Percentiles rank a stretch among this genome's conserved stretches.
These are phyloP conservation scores for Pseudocheirus occidentalis DNA, from an alignment of 2,797 vertebrate genomes.

Conservation along the genomic window DNA sequence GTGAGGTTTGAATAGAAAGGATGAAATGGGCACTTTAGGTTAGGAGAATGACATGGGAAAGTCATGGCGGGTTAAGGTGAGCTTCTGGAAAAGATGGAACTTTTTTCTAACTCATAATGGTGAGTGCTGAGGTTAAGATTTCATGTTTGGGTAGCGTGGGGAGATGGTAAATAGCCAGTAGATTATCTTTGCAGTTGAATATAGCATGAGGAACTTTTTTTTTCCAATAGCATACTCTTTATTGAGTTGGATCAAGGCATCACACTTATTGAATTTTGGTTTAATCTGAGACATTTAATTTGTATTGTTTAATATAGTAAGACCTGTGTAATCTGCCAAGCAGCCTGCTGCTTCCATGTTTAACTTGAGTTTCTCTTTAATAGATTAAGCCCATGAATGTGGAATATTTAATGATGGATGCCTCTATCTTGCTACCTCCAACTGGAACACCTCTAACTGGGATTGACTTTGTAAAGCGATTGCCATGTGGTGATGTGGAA, in stretches of 20 bases:
- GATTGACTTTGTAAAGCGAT: conserved; percentile 97
- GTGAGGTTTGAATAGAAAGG: not conserved
- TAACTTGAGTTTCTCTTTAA: conserved; percentile 66
- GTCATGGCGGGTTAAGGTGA: not conserved
- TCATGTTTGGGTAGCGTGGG: not conserved
- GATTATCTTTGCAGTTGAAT: not conserved
- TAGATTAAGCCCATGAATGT: conserved; percentile 99
- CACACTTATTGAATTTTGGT: not conserved
- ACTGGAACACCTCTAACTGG: conserved; percentile 97
- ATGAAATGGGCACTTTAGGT: not conserved
- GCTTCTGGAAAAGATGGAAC: not conserved
- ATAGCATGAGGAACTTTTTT: not conserved
- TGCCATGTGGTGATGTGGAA: conserved; percentile 97
- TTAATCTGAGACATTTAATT: not conserved
- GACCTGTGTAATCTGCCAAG: not conserved
- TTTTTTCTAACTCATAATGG: not conserved
- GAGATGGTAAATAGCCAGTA: not conserved
- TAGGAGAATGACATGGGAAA: not conserved
- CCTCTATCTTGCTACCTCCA: conserved; percentile 96
- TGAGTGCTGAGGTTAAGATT: not conserved
- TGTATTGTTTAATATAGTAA: rapidly evolving
- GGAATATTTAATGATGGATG: conserved; percentile 99
- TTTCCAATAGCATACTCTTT: not conserved
- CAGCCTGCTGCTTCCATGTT: not conserved
- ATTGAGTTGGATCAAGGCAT: not conserved